Evolutionary conservation across 2,888 invertebrate genomes (phyloP).

Genomic region (Aleiodes alternator): DNA sequence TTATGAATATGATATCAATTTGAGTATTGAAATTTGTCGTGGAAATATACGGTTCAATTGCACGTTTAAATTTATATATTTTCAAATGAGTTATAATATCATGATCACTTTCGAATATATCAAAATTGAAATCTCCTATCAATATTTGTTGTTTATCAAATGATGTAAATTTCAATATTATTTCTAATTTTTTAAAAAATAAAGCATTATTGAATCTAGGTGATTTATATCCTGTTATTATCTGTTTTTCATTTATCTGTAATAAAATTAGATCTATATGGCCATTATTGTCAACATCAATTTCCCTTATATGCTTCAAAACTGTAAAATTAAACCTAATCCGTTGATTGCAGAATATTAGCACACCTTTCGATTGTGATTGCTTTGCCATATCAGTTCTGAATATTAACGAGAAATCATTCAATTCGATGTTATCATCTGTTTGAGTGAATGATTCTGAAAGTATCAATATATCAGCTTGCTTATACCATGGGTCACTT

Average conservation of each 20-base stretch:
- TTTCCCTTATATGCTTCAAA: too few species aligned
- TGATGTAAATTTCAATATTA: constrained; percentile 9
- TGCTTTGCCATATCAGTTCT: constrained; percentile 12
- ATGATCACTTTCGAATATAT: too few species aligned
- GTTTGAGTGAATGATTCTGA: background rate
- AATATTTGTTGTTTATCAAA: too few species aligned
- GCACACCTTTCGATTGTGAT: too few species aligned
- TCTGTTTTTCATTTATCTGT: constrained; percentile 13
- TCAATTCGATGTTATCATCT: background rate
- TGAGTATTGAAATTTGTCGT: constrained; percentile 49
- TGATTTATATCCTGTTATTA: constrained; percentile 47
- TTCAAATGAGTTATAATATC: constrained; percentile 26
- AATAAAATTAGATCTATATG: constrained; percentile 41
- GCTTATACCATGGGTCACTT: background rate
- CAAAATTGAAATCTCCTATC: too few species aligned
- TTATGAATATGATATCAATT: constrained; percentile 45
- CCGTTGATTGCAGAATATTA: too few species aligned
- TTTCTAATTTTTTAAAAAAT: constrained; percentile 29
- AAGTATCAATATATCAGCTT: background rate
- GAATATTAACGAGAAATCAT: constrained; percentile 32
- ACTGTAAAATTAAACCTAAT: too few species aligned
- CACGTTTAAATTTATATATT: constrained; percentile 40
- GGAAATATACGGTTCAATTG: constrained; percentile 29
- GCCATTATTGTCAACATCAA: background rate
- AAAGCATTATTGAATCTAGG: constrained; percentile 34